phyloP scores from a whole-genome alignment of 2,888 invertebrate genomes.

The Heliconius ismenius region DNA sequence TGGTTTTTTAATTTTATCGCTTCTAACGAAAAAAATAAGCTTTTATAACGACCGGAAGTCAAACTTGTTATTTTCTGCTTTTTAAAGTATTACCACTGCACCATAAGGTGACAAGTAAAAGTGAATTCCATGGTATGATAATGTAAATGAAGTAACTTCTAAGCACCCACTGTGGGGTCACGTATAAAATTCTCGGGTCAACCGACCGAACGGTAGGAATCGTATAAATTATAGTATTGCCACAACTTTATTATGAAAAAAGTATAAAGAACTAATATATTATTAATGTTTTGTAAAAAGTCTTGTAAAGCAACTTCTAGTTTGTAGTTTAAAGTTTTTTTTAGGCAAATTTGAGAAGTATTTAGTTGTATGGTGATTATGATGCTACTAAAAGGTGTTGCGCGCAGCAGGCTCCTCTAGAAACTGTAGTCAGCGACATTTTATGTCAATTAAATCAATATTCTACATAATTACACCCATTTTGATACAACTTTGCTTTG shows the following conservation, averaged over 20 bases:
- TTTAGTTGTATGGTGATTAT: not conserved
- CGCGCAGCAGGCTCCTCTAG: not conserved
- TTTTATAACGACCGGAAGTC: not conserved
- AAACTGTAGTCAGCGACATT: not conserved
- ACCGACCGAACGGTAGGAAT: constrained; percentile 40
- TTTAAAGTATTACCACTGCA: not conserved
- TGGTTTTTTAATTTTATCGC: not conserved
- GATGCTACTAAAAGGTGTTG: not conserved
- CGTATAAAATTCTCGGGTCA: constrained; percentile 44
- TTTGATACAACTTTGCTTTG: too few relatives aligned
- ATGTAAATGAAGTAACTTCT: constrained; percentile 54
- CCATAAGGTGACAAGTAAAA: constrained; percentile 12
- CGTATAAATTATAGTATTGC: constrained; percentile 38
- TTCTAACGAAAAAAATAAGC: not conserved
- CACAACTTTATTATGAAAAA: constrained; percentile 24
- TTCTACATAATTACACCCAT: not conserved
- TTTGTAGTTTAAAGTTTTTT: not conserved
- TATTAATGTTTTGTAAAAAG: constrained; percentile 1
- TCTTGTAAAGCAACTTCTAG: not conserved
- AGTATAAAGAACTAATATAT: constrained; percentile 23
- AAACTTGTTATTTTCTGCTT: not conserved
- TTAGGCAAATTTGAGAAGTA: not conserved
- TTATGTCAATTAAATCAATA: not conserved
- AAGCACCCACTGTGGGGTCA: constrained; percentile 44
- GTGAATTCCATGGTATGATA: constrained; percentile 40